Conservation (phyloP, 1,140 invertebrate genomes). For the Atta cephalotes region DNA sequence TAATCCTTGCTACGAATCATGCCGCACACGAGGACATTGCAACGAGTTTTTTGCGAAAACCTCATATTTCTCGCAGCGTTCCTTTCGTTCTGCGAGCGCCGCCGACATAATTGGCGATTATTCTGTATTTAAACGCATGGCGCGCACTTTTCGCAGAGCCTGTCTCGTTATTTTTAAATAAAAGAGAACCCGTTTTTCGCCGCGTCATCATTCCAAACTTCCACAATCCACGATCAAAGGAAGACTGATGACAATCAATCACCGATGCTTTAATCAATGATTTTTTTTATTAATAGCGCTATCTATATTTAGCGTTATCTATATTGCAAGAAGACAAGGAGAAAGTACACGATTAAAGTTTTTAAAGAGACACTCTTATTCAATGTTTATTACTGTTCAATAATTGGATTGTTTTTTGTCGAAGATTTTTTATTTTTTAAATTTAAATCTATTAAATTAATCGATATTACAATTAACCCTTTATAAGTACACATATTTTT, state of each 20-base stretch:
- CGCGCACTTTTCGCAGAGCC: not conserved
- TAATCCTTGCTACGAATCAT: conserved; percentile 67
- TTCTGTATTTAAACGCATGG: not conserved
- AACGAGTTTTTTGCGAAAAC: conserved; percentile 54
- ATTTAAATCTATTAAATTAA: not conserved
- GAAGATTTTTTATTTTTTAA: not conserved
- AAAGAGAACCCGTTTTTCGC: not conserved
- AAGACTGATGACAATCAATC: not conserved
- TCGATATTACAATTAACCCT: not conserved
- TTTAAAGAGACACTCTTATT: not conserved
- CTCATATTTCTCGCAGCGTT: conserved; percentile 33
- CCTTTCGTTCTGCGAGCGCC: conserved; percentile 23
- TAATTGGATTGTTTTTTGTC: not conserved
- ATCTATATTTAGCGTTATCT: not conserved
- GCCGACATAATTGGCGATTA: conserved; percentile 49
- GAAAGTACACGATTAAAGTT: not conserved
- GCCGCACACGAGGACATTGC: conserved; percentile 29
- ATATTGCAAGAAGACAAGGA: not conserved
- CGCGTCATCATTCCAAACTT: not conserved
- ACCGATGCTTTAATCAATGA: not conserved
- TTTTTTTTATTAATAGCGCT: not conserved
- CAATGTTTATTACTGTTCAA: not conserved
- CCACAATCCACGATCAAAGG: not conserved
- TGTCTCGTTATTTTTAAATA: conserved; percentile 5
- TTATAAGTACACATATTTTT: too few species aligned